A percentile compares a stretch with the other conserved stretches of the same genome.
These are phyloP conservation scores for Bubalus kerabau DNA, from an alignment of 2,113 vertebrate genomes.

Conservation along the genomic window DNA sequence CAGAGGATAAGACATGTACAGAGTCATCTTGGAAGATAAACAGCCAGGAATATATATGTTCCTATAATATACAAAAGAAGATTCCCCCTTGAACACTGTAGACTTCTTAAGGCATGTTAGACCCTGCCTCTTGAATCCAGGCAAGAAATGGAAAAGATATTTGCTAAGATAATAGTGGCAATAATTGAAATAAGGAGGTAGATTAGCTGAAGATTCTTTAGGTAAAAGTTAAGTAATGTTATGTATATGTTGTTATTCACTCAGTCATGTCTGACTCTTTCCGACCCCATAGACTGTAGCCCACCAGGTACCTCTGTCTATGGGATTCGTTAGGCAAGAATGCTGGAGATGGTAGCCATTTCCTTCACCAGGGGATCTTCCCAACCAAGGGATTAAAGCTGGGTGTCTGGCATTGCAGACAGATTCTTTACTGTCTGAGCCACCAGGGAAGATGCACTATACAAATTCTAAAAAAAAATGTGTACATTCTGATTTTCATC, in stretches of 20 bases:
- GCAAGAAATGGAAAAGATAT: background rate
- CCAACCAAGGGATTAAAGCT: background rate
- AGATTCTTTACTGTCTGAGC: background rate
- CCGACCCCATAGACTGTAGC: background rate
- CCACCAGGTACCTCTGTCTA: background rate
- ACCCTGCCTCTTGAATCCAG: background rate
- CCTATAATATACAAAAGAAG: background rate
- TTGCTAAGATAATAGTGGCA: background rate
- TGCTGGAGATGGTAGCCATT: background rate
- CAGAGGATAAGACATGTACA: background rate
- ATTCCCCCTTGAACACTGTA: background rate
- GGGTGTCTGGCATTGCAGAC: background rate
- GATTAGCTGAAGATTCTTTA: background rate
- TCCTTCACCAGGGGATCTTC: background rate
- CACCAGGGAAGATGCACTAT: background rate
- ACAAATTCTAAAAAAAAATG: background rate
- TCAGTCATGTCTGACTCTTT: background rate
- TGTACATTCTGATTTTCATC: background rate
- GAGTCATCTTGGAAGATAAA: background rate
- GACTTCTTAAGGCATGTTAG: background rate
- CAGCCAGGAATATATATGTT: background rate
- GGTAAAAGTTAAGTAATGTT: background rate
- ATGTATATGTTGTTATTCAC: background rate
- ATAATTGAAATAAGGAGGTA: background rate
- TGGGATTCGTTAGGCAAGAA: background rate